Evolutionary conservation across 37 sponge, comb jelly and placozoan species (phyloP), one percentile per base, ranked within the genome.

Genomic region (Aplysina aerophoba): DNA sequence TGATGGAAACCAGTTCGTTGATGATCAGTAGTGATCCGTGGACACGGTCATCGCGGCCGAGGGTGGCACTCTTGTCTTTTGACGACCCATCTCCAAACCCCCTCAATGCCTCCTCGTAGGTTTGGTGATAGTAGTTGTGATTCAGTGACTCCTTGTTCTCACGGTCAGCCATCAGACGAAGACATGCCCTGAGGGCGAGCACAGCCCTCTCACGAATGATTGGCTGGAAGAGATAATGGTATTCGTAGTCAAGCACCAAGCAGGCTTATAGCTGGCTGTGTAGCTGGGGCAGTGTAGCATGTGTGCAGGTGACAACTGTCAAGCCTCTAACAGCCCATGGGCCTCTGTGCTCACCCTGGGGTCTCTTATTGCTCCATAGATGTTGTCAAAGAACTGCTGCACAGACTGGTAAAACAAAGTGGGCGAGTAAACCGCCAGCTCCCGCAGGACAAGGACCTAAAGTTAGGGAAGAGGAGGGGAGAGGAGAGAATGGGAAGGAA

Each of bases 351-450:
- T 34, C 55, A 94, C 92, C 94, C 91, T 97, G n/a, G 91, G 83
- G 41, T 97, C 97, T 59, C 95, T 54, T 35, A 94, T 80, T 25
- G 93, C 97, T 64, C 64, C 85, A 53, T 94, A 92, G 38, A 97
- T 94, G 55, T 92, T 90, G 15, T 94, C 93, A 82, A 94, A 89
- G 90, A 94, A 97, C 55, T 82, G 87, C 65, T 94, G 90, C 1
- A 97, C 88, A 74, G 90, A 88, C 82, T 89, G 91, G 66, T 92
- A 97, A 90, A 97, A 97, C 69, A 95, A 82, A 3, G 97, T 97
- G 22, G 97, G 97, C 0, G 97, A 91, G 88, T 94, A 93, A 15
- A 89, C 72, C 41, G 95, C 97, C 81, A 97, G 89, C 78, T 97
- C 97, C 31, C 97, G 55, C 58, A 97, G 90, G 50, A 92, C 87